A percentile compares a stretch with the other conserved stretches of the same genome.
Evolutionary conservation across 2,888 invertebrate species (phyloP).

Genomic region (Caenorhabditis wallacei): DNA sequence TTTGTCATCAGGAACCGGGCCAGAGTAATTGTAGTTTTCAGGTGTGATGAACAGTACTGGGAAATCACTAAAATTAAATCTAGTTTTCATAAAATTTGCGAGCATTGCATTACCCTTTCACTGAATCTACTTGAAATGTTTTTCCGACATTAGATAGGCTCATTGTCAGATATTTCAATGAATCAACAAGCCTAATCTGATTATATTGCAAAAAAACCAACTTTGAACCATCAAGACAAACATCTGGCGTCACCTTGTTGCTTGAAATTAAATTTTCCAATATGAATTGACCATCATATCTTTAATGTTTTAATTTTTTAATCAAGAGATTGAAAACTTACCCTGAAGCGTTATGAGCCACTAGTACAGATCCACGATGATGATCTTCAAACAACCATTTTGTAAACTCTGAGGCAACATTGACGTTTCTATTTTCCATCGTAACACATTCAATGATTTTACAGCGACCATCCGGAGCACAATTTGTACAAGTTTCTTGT

Average conservation of each 20-base stretch:
- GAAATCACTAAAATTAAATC: not conserved
- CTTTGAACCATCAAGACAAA: conserved; percentile 2
- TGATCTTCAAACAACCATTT: not conserved
- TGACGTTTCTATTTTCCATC: not conserved
- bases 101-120: conserved; percentile 6
- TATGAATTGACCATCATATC: conserved; percentile 34
- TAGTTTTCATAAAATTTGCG: too few species aligned
- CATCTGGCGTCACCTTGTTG: not conserved
- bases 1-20: not conserved
- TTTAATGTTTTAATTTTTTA: not conserved
- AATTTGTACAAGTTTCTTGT: not conserved
- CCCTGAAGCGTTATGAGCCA: conserved; percentile 20
- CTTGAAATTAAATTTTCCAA: conserved; percentile 8
- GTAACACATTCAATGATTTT: conserved; percentile 8
- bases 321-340: not conserved
- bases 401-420: not conserved
- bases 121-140: conserved; percentile 5
- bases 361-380: not conserved
- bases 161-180: conserved; percentile 18
- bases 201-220: conserved; percentile 4
- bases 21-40: conserved; percentile 9
- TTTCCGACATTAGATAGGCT: not conserved
- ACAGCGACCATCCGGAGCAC: not conserved
- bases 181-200: not conserved
- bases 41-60: conserved; percentile 21